Conservation (phyloP, 2,888 invertebrate genomes). For the Drosophila histrio region DNA sequence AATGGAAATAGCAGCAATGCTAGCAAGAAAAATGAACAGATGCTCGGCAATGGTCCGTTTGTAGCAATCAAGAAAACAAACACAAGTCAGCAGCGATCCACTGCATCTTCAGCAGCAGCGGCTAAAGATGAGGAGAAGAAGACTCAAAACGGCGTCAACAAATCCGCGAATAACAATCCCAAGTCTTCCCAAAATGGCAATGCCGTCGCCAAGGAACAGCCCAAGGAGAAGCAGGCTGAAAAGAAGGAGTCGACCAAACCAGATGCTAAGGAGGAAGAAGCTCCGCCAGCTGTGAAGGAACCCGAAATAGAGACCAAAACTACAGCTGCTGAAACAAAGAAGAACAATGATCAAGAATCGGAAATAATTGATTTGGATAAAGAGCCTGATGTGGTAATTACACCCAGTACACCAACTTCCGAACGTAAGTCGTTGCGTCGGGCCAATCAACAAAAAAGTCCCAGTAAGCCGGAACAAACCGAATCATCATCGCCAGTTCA, state of each 20-base stretch:
- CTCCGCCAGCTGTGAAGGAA: slow-evolving; percentile 22
- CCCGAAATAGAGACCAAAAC: slow-evolving; percentile 19
- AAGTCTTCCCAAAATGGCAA: slow-evolving; percentile 58
- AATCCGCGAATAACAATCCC: slow-evolving; percentile 53
- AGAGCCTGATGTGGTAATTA: background rate
- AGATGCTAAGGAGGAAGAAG: slow-evolving; percentile 21
- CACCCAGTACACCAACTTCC: slow-evolving; percentile 45
- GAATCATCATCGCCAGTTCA: slow-evolving; percentile 14
- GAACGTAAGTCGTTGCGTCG: slow-evolving; percentile 64
- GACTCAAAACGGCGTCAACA: slow-evolving; percentile 72
- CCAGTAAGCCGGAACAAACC: slow-evolving; percentile 32
- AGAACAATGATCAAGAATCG: slow-evolving; percentile 5
- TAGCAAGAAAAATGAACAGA: slow-evolving; percentile 36
- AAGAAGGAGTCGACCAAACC: slow-evolving; percentile 26
- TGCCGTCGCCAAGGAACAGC: slow-evolving; percentile 42
- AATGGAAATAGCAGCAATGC: slow-evolving; percentile 42
- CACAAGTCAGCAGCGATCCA: slow-evolving; percentile 22
- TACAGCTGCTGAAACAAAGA: slow-evolving; percentile 24
- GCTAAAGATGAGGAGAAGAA: slow-evolving; percentile 70
- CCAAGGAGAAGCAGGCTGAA: slow-evolving; percentile 42
- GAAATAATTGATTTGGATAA: slow-evolving; percentile 8
- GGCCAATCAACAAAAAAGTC: slow-evolving; percentile 47
- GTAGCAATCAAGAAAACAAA: slow-evolving; percentile 46
- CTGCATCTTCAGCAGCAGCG: slow-evolving; percentile 12
- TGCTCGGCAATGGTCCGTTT: slow-evolving; percentile 19